Evolutionary conservation across 2,888 invertebrate species (phyloP), one percentile per base, ranked within the genome.

Genomic region (Nymphalis urticae): DNA sequence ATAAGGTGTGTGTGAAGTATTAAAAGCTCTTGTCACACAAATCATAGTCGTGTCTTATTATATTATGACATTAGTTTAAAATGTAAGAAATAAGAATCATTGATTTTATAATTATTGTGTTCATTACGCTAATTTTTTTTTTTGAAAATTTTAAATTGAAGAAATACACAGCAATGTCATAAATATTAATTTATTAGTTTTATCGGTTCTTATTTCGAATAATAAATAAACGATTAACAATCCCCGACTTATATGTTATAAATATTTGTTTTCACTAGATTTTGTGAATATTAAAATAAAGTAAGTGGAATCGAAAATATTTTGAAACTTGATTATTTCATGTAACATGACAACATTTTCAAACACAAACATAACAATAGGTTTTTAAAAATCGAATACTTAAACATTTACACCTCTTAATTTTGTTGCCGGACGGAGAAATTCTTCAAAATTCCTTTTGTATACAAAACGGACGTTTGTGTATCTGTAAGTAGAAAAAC

Each of bases 391-490:
- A 36, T n/a, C 53, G 47, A 58, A 19, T 50, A n/a, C n/a, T n/a
- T n/a, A 32, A 53, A 48, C 17, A 21, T 19, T 58, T 53, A 36
- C 24, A 48, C 54, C 60, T 47, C 59, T 54, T 63, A 42, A n/a
- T 42, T 59, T 60, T 60, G 42, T 16, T 63, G 36, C 60, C 62
- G 70, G 66, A 70, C 63, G 66, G 60, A 66, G 66, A 66, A 66
- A 48, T 9, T 21, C 2, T 17, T 27, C 8, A 8, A 16, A 48
- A 66, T 60, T 62, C 48, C 58, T 60, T 27, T 19, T 36, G 6
- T n/a, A 7, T 56, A 36, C 17, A 56, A 32, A 56, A 36, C 17
- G 8, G 32, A 56, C 32, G 17, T 8, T 56, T 8, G 17, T 53
- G 10, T 21, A 53, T 56, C 56, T 56, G 56, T 7, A 56, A 56